These are phyloP conservation scores for Gasterosteus nipponicus DNA, from an alignment of 2,113 vertebrate genomes.

Conservation along the genomic window DNA sequence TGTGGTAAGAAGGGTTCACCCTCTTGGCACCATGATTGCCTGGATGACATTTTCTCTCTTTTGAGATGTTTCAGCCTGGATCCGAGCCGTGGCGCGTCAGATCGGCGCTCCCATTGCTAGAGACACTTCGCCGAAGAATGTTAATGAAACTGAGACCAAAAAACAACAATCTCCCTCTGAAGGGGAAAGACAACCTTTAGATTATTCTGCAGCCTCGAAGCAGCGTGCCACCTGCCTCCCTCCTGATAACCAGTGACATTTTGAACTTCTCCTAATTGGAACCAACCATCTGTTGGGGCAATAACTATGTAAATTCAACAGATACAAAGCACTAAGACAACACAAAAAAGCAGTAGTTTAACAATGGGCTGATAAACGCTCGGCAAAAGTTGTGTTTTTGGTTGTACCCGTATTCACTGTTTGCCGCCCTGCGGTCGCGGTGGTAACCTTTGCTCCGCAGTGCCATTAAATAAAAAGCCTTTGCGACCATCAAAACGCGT, in stretches of 20 bases:
- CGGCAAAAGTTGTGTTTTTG: neutral
- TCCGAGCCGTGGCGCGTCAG: neutral
- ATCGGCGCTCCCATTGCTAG: neutral
- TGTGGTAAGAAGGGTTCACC: neutral
- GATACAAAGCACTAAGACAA: neutral
- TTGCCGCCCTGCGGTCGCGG: conserved; percentile 5
- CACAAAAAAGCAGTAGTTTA: neutral
- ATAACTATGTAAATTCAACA: neutral
- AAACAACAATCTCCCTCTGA: neutral
- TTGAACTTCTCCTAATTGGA: neutral
- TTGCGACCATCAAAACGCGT: conserved; percentile 29
- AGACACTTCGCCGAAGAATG: neutral
- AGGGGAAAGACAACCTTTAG: neutral
- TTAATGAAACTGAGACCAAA: neutral
- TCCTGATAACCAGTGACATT: neutral
- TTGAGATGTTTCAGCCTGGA: neutral
- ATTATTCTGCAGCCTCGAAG: neutral
- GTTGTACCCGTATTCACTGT: neutral
- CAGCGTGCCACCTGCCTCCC: neutral
- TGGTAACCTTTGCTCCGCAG: conserved; percentile 21
- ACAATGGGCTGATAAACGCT: too few species aligned
- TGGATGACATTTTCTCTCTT: neutral
- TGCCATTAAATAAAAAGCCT: conserved; percentile 42
- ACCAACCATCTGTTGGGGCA: neutral
- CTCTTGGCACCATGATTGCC: neutral